phyloP scores from a whole-genome alignment of 2,888 invertebrate species.

The Macrophya alboannulata region DNA sequence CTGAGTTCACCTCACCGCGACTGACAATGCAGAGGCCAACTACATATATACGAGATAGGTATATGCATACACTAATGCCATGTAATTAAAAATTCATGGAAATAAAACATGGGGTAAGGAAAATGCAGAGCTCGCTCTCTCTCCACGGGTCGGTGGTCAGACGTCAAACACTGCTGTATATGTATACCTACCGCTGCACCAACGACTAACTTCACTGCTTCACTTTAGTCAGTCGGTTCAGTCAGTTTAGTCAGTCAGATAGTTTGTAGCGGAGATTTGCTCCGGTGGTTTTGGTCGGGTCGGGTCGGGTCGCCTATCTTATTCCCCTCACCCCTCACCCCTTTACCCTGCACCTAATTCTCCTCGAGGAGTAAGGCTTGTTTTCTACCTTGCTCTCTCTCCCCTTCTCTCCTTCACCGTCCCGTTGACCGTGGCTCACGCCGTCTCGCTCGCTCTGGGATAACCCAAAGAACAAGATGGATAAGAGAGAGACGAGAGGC shows the following conservation, averaged over 20 bases:
- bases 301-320: slow-evolving; percentile 51
- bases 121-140: slow-evolving; percentile 12
- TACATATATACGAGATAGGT: neutral
- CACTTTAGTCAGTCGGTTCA: slow-evolving; percentile 56
- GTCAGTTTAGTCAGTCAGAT: slow-evolving; percentile 61
- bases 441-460: neutral
- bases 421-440: neutral
- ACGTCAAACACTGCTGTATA: neutral
- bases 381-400: slow-evolving; percentile 47
- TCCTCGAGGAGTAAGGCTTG: slow-evolving; percentile 23
- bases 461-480: neutral
- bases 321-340: neutral
- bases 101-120: neutral
- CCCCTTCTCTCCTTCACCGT: neutral
- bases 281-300: slow-evolving; percentile 70
- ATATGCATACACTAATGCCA: neutral
- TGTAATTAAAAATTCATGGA: slow-evolving; percentile 24
- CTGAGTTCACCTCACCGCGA: neutral
- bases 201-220: slow-evolving; percentile 23
- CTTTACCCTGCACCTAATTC: slow-evolving; percentile 32
- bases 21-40: neutral
- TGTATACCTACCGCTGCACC: too few relatives aligned
- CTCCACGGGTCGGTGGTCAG: slow-evolving; percentile 31
- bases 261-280: slow-evolving; percentile 75
- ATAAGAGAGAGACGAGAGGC: neutral